A percentile compares a stretch with the other conserved stretches of the same genome.
These are phyloP conservation scores for Potorous gilbertii DNA, from an alignment of 2,797 vertebrate genomes.

Conservation along the genomic window DNA sequence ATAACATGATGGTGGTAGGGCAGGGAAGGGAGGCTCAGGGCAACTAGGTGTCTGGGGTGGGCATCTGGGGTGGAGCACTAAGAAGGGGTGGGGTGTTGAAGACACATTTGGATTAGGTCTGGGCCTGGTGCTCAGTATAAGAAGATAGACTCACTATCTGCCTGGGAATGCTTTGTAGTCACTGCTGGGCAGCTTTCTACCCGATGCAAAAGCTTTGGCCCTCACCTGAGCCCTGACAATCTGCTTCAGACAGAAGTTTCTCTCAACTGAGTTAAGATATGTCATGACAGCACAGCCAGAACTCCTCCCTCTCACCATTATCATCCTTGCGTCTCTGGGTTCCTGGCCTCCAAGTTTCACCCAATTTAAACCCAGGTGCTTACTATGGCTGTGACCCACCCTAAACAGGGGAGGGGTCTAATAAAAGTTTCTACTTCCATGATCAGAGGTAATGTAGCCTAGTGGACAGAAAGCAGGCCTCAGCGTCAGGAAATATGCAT, in stretches of 20 bases:
- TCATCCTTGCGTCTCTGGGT: not conserved
- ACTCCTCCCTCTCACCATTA: not conserved
- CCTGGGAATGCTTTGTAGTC: not conserved
- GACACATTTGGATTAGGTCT: slow-evolving; percentile 13
- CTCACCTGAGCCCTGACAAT: not conserved
- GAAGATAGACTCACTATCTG: not conserved
- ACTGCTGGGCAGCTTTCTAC: not conserved
- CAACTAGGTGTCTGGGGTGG: not conserved
- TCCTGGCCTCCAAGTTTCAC: not conserved
- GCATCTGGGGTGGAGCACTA: not conserved
- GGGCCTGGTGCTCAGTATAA: not conserved
- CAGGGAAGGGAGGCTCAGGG: not conserved
- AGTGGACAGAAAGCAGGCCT: not conserved
- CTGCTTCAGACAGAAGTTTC: not conserved
- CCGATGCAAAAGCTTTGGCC: not conserved
- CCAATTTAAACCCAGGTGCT: not conserved
- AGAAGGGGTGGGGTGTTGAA: not conserved
- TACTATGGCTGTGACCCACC: not conserved
- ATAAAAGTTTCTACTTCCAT: not conserved
- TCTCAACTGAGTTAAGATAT: not conserved
- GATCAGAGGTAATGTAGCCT: not conserved
- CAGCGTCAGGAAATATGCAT: not conserved
- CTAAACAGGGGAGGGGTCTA: not conserved
- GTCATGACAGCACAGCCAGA: not conserved
- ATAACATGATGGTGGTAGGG: not conserved